These are phyloP conservation scores for Ephialtes manifestator DNA, from an alignment of 2,888 invertebrate species.

Conservation along the genomic window DNA sequence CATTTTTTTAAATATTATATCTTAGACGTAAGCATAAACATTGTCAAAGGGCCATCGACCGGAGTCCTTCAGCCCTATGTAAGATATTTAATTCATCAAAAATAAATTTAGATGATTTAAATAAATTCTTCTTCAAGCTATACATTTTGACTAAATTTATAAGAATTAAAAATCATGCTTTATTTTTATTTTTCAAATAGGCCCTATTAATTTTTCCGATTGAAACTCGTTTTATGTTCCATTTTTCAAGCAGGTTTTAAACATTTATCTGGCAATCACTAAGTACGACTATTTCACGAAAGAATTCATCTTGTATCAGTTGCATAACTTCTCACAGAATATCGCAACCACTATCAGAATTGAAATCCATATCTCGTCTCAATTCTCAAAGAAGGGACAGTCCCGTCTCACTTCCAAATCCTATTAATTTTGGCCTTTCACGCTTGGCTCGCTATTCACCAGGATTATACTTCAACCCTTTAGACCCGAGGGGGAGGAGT, in stretches of 20 bases:
- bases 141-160: no score
- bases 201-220: no score
- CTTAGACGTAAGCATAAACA: no score
- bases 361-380: slow-evolving; percentile 22
- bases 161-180: no score
- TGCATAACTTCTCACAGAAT: neutral
- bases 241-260: neutral
- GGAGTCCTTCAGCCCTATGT: no score
- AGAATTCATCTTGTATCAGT: neutral
- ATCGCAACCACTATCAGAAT: neutral
- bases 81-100: no score
- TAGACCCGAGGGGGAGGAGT: slow-evolving; percentile 59
- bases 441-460: slow-evolving; percentile 73
- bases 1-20: no score
- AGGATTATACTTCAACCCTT: slow-evolving; percentile 77
- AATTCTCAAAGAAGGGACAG: slow-evolving; percentile 41
- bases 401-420: slow-evolving; percentile 70
- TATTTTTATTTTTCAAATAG: no score
- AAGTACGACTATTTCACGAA: neutral
- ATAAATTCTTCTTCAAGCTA: no score
- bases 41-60: no score
- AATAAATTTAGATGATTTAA: no score
- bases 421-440: slow-evolving; percentile 77
- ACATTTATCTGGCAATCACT: neutral
- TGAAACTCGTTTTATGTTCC: neutral